phyloP scores from a whole-genome alignment of 2,113 vertebrate genomes.

The Microtus pennsylvanicus region DNA sequence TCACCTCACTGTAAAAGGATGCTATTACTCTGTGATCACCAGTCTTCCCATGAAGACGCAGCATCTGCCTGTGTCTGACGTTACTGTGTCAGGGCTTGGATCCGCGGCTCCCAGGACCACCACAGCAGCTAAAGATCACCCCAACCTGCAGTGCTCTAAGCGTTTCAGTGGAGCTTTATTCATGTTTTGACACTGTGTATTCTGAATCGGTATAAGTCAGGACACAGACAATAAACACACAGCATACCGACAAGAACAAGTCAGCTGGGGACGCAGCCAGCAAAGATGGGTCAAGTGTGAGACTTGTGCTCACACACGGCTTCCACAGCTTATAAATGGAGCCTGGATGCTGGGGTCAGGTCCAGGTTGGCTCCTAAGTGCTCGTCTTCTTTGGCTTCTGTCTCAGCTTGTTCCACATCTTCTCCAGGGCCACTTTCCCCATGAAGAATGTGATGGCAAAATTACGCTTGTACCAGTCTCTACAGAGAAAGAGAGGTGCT shows the following conservation, averaged over 20 bases:
- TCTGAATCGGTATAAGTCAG: neutral
- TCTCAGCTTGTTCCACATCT: constrained; percentile 87
- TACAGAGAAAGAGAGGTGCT: constrained; percentile 62
- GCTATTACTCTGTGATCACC: neutral
- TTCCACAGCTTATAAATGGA: fast-evolving
- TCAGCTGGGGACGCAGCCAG: neutral
- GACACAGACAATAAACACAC: neutral
- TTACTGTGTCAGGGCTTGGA: neutral
- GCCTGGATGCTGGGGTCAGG: neutral
- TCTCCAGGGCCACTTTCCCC: constrained; percentile 90
- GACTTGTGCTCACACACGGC: neutral
- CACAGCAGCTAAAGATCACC: neutral
- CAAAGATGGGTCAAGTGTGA: fast-evolving
- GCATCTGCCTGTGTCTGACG: neutral
- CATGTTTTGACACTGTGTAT: neutral
- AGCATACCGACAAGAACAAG: neutral
- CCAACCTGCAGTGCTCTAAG: fast-evolving
- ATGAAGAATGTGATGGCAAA: constrained; percentile 95
- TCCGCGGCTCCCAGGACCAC: too few species aligned
- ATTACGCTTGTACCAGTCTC: constrained; percentile 96
- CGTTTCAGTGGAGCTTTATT: neutral
- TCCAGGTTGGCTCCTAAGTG: constrained; percentile 7
- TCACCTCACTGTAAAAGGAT: too few species aligned
- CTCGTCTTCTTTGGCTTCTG: constrained; percentile 71
- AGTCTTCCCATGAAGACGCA: neutral